Percentiles rank a stretch among this genome's conserved stretches.
Conservation (phyloP, 1,140 invertebrate genomes). For the Brachionus koreanus region DNA sequence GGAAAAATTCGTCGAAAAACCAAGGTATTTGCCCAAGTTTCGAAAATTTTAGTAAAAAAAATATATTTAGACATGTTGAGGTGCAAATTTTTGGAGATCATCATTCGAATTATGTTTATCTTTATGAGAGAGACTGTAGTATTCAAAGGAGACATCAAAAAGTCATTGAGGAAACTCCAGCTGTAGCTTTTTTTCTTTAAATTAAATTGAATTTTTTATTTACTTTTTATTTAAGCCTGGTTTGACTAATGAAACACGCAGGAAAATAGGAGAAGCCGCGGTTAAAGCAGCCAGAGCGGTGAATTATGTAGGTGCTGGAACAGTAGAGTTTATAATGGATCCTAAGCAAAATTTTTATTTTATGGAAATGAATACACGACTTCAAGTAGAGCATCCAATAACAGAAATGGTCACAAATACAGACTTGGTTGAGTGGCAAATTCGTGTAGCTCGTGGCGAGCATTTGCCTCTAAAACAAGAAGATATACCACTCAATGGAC, state of each 20-base stretch:
- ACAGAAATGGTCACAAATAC: constrained; percentile 89
- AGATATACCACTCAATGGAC: constrained; percentile 67
- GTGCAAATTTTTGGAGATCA: constrained; percentile 70
- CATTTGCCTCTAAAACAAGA: constrained; percentile 74
- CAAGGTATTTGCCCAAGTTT: background rate
- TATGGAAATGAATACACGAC: constrained; percentile 68
- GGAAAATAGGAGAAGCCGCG: constrained; percentile 39
- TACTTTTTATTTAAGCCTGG: constrained; percentile 12
- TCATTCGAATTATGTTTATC: constrained; percentile 67
- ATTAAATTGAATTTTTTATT: background rate
- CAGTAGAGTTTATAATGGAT: constrained; percentile 60
- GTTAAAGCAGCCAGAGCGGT: constrained; percentile 44
- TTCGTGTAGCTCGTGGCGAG: constrained; percentile 66
- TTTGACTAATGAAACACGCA: background rate
- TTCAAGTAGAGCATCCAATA: constrained; percentile 67
- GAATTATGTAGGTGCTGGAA: constrained; percentile 51
- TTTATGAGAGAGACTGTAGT: constrained; percentile 87
- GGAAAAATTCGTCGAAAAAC: constrained; percentile 77
- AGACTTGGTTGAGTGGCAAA: constrained; percentile 96
- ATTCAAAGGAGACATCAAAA: constrained; percentile 95
- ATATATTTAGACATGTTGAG: constrained; percentile 74
- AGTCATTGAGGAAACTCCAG: constrained; percentile 95
- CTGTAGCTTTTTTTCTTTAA: constrained; percentile 50
- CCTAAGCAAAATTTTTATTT: constrained; percentile 83
- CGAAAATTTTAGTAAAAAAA: background rate